Conservation (phyloP, 2,113 vertebrate genomes). For the Mormyrus lacerda region DNA sequence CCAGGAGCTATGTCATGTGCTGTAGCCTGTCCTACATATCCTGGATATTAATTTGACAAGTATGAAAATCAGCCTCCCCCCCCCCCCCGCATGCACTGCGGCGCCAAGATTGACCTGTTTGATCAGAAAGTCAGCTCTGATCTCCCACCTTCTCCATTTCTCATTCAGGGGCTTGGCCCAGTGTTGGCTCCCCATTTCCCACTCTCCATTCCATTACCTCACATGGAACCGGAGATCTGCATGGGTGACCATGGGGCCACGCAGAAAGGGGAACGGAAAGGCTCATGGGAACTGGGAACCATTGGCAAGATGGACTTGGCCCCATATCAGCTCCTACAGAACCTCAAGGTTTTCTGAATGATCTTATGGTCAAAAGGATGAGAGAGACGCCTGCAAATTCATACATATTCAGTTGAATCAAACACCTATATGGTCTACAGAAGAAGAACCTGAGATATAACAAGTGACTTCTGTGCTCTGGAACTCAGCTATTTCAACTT, state of each 20-base stretch:
- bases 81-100: constrained; percentile 29
- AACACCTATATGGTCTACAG: neutral
- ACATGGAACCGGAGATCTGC: neutral
- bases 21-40: neutral
- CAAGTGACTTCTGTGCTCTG: neutral
- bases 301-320: neutral
- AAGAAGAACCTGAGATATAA: neutral
- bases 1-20: neutral
- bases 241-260: neutral
- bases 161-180: neutral
- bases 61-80: constrained; percentile 53
- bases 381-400: neutral
- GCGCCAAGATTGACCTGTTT: constrained; percentile 26
- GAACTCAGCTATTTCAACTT: neutral
- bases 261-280: neutral
- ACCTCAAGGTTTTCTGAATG: neutral
- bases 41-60: constrained; percentile 42
- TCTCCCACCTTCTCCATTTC: neutral
- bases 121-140: neutral
- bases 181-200: neutral
- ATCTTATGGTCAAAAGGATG: neutral
- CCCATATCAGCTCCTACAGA: neutral
- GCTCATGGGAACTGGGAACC: neutral
- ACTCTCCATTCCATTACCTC: neutral
- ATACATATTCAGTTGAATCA: neutral